phyloP scores from a whole-genome alignment of 2,888 invertebrate genomes.

The Caenorhabditis sp. region DNA sequence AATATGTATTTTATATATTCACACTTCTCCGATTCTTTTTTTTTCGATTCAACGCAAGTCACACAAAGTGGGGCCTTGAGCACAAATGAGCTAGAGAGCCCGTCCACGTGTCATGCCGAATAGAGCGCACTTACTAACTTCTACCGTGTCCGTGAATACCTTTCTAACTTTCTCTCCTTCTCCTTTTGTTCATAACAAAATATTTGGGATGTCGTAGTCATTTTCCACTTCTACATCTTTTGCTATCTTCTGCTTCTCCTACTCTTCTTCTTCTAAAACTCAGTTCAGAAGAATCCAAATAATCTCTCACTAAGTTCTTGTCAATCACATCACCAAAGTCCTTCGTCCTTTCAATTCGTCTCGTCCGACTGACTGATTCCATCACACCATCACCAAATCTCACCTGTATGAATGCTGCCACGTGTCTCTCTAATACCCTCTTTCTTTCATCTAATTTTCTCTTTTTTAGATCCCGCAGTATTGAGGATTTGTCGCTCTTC shows the following conservation, averaged over 20 bases:
- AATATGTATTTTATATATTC: not conserved
- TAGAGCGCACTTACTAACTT: slow-evolving; percentile 61
- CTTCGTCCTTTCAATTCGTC: slow-evolving; percentile 31
- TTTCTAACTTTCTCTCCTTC: slow-evolving; percentile 37
- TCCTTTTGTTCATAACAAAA: slow-evolving; percentile 10
- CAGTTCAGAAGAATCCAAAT: slow-evolving; percentile 11
- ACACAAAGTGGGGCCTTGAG: not conserved
- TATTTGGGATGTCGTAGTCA: not conserved
- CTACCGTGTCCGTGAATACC: slow-evolving; percentile 41
- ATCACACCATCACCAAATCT: slow-evolving; percentile 27
- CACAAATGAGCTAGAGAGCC: slow-evolving; percentile 31
- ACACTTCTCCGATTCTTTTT: slow-evolving; percentile 2
- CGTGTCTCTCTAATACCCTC: slow-evolving; percentile 35
- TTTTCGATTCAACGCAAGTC: slow-evolving; percentile 21
- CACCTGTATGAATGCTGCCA: slow-evolving; percentile 61
- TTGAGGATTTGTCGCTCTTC: slow-evolving; percentile 83
- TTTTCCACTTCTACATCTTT: slow-evolving; percentile 15
- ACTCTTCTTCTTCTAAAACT: not conserved
- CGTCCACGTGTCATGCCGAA: slow-evolving; percentile 53
- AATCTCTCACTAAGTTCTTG: slow-evolving; percentile 53
- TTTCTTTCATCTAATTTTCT: slow-evolving; percentile 36
- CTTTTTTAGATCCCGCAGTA: slow-evolving; percentile 82
- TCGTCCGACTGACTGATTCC: slow-evolving; percentile 53
- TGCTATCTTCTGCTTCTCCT: slow-evolving; percentile 37
- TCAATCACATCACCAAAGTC: slow-evolving; percentile 22